These are phyloP conservation scores for Hydrotaea cyrtoneurina DNA, from an alignment of 2,888 invertebrate species.

Conservation along the genomic window DNA sequence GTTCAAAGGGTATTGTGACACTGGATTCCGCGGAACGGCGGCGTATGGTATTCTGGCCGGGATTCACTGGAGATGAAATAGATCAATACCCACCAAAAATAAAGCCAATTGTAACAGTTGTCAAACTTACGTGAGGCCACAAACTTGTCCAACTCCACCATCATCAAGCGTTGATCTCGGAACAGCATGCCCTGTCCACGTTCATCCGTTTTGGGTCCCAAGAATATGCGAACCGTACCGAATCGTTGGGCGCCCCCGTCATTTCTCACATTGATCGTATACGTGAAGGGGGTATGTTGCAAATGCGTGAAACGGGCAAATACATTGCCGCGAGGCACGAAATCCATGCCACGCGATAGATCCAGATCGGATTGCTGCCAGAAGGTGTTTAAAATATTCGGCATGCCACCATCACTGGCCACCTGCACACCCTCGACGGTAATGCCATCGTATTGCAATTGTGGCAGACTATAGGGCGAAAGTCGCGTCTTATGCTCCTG, in stretches of 20 bases:
- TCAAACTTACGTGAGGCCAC: constrained; percentile 82
- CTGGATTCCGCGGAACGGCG: constrained; percentile 87
- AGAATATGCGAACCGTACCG: constrained; percentile 83
- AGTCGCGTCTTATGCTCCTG: constrained; percentile 87
- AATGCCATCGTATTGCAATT: constrained; percentile 81
- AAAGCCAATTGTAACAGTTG: not conserved
- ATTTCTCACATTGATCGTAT: constrained; percentile 85
- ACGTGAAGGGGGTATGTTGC: constrained; percentile 87
- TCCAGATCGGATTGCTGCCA: constrained; percentile 91
- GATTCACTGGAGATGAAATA: constrained; percentile 82
- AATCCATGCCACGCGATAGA: constrained; percentile 90
- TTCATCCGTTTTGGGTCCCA: constrained; percentile 86
- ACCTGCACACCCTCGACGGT: constrained; percentile 83
- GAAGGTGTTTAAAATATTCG: constrained; percentile 85
- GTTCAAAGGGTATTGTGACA: constrained; percentile 91
- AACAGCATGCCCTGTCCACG: constrained; percentile 84
- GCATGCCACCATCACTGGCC: constrained; percentile 81
- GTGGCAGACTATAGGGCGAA: constrained; percentile 83
- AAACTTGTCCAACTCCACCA: constrained; percentile 87
- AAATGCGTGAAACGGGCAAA: constrained; percentile 88
- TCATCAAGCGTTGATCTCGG: constrained; percentile 82
- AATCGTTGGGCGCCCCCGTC: constrained; percentile 80
- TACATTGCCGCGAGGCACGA: constrained; percentile 88
- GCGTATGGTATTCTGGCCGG: constrained; percentile 85
- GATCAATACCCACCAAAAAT: not conserved